Percentiles rank a stretch among this genome's conserved stretches.
These are phyloP conservation scores for Drosophila persimilis DNA, from an alignment of 1,140 invertebrate genomes.

Conservation along the genomic window DNA sequence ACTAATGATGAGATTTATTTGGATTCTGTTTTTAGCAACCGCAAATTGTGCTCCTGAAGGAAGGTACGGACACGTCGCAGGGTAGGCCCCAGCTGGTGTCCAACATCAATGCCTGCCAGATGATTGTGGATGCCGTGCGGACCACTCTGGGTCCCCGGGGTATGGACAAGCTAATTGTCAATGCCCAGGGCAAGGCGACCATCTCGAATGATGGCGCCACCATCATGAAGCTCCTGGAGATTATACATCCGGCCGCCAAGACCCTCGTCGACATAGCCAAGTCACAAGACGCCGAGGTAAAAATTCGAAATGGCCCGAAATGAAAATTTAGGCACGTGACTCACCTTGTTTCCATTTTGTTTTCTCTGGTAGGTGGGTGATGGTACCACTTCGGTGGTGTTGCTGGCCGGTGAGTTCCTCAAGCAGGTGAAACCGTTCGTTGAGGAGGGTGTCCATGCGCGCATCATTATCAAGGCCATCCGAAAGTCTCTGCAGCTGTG, in stretches of 20 bases:
- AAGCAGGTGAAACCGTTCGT: conserved; percentile 97
- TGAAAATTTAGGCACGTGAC: conserved; percentile 30
- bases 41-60: conserved; percentile 98
- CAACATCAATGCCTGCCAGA: conserved; percentile 99
- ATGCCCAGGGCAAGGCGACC: conserved; percentile 93
- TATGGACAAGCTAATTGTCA: conserved; percentile 99
- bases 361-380: conserved; percentile 92
- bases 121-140: conserved; percentile 95
- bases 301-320: not conserved
- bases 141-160: conserved; percentile 99
- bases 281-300: conserved; percentile 99
- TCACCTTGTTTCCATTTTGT: conserved; percentile 10
- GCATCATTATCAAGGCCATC: conserved; percentile 94
- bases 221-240: conserved; percentile 98
- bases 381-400: conserved; percentile 98
- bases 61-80: conserved; percentile 98
- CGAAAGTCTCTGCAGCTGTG: conserved; percentile 92
- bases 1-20: conserved; percentile 46
- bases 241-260: conserved; percentile 98
- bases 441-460: conserved; percentile 98
- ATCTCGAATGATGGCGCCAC: conserved; percentile 99
- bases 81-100: conserved; percentile 98
- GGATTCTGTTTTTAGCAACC: conserved; percentile 89
- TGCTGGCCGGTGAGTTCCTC: conserved; percentile 97
- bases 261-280: conserved; percentile 99